Evolutionary conservation across 2,888 invertebrate genomes (phyloP), one percentile per base, ranked within the genome.

Genomic region (Drosophila vallismaia): DNA sequence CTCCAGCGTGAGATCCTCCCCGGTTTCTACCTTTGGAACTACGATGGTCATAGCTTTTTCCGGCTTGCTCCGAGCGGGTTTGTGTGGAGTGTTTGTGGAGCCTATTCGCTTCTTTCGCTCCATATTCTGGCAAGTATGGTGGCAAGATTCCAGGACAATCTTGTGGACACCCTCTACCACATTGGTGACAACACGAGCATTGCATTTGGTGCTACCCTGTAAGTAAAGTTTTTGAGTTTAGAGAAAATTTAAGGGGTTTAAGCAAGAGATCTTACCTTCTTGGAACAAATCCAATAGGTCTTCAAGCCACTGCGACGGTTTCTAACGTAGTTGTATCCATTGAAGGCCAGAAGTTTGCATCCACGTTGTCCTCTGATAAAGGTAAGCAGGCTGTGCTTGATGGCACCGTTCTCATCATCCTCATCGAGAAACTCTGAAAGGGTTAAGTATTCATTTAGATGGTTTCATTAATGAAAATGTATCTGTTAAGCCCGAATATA

Each of bases 241-340:
- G 28, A 6, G 26, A 2, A 36, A 14, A 12, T 0, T 28, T 14
- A 9, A 54, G 8, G 36, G 29, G 12, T 6, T 28, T 53, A 10
- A 5, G 28, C 28, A 28, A 28, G 28, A 6, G 5, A 28, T 4
- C 70, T 75, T 59, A 91, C 92, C 88, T 92, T 92, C 73, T 91
- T 91, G 1, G 92, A 89, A 68, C 92, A 92, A 62, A 92, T 91
- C 92, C 92, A 92, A 69, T 92, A 92, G 0, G 91, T 92, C 73
- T 91, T 92, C 2, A 88, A 80, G 1, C 90, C 91, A 56, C 89
- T 90, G n/a, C 88, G 84, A 12, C 92, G 88, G 77, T 92, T 92
- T 28, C 91, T 88, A 29, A 91, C 92, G 76, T 90, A 92, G 74
- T 88, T 89, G 74, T 89, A 90, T 0, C 91, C 91, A 51, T 90